Evolutionary conservation across 2,797 vertebrate genomes (phyloP).

Genomic region (Aratinga solstitialis): DNA sequence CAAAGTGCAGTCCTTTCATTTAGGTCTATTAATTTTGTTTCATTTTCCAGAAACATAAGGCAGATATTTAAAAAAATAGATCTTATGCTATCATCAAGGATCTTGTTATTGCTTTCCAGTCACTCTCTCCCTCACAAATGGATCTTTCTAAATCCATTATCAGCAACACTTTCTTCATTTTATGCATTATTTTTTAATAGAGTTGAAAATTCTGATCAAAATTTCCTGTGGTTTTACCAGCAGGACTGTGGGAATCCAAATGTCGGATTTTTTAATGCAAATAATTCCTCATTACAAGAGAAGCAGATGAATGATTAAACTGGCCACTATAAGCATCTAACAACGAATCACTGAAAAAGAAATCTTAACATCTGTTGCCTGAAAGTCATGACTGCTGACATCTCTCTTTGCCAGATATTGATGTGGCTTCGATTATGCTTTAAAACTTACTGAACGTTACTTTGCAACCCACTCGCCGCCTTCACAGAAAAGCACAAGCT

Average conservation of each 20-base stretch:
- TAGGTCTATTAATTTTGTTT: constrained; percentile 52
- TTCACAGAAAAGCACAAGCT: background rate
- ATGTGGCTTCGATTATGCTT: background rate
- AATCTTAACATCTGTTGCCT: background rate
- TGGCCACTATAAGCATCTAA: background rate
- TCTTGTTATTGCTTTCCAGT: constrained; percentile 17
- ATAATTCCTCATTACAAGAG: background rate
- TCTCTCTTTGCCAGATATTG: background rate
- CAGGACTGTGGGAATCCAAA: background rate
- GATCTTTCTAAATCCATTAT: constrained; percentile 43
- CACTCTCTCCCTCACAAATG: constrained; percentile 5
- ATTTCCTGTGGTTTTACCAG: constrained; percentile 3
- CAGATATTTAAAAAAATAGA: constrained; percentile 31
- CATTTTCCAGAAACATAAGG: constrained; percentile 55
- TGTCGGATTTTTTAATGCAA: background rate
- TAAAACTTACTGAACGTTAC: background rate
- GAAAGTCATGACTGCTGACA: background rate
- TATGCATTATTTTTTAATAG: background rate
- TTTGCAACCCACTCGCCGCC: background rate
- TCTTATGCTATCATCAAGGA: constrained; percentile 44
- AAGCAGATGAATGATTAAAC: background rate
- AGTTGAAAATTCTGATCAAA: background rate
- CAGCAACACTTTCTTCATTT: background rate
- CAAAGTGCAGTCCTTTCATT: constrained; percentile 44
- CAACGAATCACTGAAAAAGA: background rate